Evolutionary conservation across 2,113 vertebrate genomes (phyloP).

Genomic region (Symphodus melops): DNA sequence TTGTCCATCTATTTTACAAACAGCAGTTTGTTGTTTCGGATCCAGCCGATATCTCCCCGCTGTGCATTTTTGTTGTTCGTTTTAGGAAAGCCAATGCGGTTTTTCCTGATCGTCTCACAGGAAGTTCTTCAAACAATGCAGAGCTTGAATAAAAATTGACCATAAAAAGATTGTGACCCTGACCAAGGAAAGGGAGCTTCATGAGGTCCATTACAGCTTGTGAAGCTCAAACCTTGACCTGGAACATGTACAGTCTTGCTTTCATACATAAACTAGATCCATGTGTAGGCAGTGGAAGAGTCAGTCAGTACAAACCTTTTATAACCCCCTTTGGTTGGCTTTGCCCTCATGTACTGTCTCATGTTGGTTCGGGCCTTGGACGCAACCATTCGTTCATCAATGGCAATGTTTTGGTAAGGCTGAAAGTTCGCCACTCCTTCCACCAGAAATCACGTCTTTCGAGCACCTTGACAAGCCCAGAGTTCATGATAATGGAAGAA

Average conservation of each 20-base stretch:
- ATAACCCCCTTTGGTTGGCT: slow-evolving; percentile 68
- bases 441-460: too few relatives aligned
- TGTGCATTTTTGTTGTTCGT: not conserved
- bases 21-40: too few relatives aligned
- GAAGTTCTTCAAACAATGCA: slow-evolving; percentile 51
- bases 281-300: slow-evolving; percentile 56
- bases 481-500: too few relatives aligned
- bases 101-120: slow-evolving; percentile 56
- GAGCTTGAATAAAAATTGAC: slow-evolving; percentile 76
- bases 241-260: slow-evolving; percentile 39
- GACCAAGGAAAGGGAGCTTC: slow-evolving; percentile 58
- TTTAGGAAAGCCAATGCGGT: slow-evolving; percentile 22
- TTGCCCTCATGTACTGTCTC: slow-evolving; percentile 66
- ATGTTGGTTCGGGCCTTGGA: slow-evolving; percentile 55
- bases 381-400: slow-evolving; percentile 75
- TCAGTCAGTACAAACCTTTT: slow-evolving; percentile 72
- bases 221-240: slow-evolving; percentile 57
- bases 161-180: slow-evolving; percentile 70
- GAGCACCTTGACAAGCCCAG: too few relatives aligned
- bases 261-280: slow-evolving; percentile 70
- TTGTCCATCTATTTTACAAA: too few relatives aligned
- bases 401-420: slow-evolving; percentile 63
- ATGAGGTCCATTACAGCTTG: slow-evolving; percentile 65
- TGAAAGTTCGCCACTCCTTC: slow-evolving; percentile 26
- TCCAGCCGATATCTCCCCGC: too few relatives aligned